These are phyloP conservation scores for Apomyelois bistriatella DNA, from an alignment of 2,888 invertebrate genomes.

Conservation along the genomic window DNA sequence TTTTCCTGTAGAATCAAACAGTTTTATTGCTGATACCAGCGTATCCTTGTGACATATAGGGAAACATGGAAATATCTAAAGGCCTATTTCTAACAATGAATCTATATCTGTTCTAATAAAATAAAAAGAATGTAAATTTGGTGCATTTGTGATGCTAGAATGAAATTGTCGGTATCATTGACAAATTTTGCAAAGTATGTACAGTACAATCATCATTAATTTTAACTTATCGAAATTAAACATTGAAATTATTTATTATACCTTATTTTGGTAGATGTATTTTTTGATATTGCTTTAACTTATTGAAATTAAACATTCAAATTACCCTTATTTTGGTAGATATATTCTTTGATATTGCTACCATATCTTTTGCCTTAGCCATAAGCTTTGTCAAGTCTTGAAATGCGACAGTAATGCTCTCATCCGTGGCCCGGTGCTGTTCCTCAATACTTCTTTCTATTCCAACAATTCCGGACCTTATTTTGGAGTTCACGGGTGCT, in stretches of 20 bases:
- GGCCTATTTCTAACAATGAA: no score
- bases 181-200: no score
- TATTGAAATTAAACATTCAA: slow-evolving; percentile 17
- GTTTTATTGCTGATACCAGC: no score
- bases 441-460: slow-evolving; percentile 96
- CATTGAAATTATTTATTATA: slow-evolving; percentile 64
- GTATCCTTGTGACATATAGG: no score
- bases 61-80: no score
- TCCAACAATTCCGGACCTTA: slow-evolving; percentile 94
- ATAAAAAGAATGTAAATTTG: no score
- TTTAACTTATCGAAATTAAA: no score
- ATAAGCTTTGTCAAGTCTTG: slow-evolving; percentile 97
- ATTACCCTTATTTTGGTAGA: slow-evolving; percentile 92
- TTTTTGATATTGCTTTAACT: slow-evolving; percentile 91
- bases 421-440: slow-evolving; percentile 93
- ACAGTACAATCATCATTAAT: no score
- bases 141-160: no score
- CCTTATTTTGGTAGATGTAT: slow-evolving; percentile 94
- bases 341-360: slow-evolving; percentile 92
- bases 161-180: no score
- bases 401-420: slow-evolving; percentile 95
- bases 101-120: no score
- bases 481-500: slow-evolving; percentile 79
- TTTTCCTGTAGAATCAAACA: slow-evolving; percentile 81
- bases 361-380: slow-evolving; percentile 99